Percentiles rank a stretch among this genome's conserved stretches.
Conservation (phyloP, 2,888 invertebrate species). For the Drosophila histrio region DNA sequence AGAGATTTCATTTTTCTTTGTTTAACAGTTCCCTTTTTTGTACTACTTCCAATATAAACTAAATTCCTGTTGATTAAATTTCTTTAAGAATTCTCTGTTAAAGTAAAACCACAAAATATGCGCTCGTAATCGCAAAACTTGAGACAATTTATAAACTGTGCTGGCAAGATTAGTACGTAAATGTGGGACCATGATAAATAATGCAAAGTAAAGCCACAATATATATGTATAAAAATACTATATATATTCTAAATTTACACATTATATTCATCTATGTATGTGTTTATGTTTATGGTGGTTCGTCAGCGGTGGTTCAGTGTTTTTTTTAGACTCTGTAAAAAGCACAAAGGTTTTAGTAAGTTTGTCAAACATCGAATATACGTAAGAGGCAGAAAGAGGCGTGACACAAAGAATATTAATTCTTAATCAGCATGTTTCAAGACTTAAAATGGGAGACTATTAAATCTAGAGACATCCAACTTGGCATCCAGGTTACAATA, state of each 20-base stretch:
- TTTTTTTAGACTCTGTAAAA: no score
- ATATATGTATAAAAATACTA: background rate
- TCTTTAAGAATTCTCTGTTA: no score
- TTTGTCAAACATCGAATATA: no score
- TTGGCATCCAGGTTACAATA: no score
- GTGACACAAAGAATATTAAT: no score
- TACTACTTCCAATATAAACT: background rate
- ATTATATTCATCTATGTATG: background rate
- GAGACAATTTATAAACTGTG: constrained; percentile 3
- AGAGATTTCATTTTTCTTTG: no score
- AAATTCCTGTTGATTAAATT: background rate
- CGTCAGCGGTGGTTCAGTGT: background rate
- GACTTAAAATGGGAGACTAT: no score
- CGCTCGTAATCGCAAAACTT: background rate
- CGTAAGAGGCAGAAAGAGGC: no score
- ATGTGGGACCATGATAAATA: background rate
- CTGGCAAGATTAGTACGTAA: background rate
- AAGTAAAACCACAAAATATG: background rate
- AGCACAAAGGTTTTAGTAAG: no score
- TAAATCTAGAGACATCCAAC: no score
- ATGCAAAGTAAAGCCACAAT: background rate
- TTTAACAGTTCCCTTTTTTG: background rate
- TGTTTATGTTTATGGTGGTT: background rate
- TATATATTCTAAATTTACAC: background rate
- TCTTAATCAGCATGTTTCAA: no score